These are phyloP conservation scores for Chlamydotis undulata DNA, from an alignment of 2,113 vertebrate genomes.

Conservation along the genomic window DNA sequence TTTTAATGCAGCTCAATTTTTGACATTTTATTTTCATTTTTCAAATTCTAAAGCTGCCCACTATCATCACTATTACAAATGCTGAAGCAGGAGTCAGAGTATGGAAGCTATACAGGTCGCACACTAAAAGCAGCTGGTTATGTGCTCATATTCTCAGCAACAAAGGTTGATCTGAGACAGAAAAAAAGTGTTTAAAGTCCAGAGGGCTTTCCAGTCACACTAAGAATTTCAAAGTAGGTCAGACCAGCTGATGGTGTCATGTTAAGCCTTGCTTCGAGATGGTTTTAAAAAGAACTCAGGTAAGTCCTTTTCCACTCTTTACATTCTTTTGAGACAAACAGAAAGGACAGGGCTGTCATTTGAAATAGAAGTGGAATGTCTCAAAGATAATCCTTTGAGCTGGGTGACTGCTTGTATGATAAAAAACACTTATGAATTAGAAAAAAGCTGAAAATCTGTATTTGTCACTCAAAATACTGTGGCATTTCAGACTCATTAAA, in stretches of 20 bases:
- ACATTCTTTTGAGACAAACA: constrained; percentile 41
- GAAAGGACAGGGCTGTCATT: constrained; percentile 53
- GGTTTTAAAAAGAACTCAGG: constrained; percentile 19
- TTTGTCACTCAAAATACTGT: constrained; percentile 10
- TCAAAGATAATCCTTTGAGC: constrained; percentile 51
- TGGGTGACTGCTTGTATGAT: constrained; percentile 11
- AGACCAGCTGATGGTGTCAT: neutral
- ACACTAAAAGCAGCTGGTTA: neutral
- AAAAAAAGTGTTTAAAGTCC: neutral
- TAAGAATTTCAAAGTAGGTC: constrained; percentile 42
- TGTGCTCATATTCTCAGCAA: neutral
- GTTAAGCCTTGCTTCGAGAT: neutral
- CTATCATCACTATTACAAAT: neutral
- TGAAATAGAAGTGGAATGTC: constrained; percentile 39
- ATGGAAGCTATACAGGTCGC: neutral
- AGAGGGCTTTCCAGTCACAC: neutral
- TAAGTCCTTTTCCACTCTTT: constrained; percentile 16
- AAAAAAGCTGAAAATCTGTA: constrained; percentile 22
- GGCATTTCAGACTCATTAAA: neutral
- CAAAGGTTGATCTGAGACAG: neutral
- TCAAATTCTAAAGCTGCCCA: neutral
- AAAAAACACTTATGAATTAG: constrained; percentile 16
- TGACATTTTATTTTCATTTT: neutral
- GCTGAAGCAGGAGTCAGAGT: neutral
- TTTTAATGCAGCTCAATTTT: neutral